These are phyloP conservation scores for Tetranychus piercei DNA, from an alignment of 2,888 invertebrate species.

Conservation along the genomic window DNA sequence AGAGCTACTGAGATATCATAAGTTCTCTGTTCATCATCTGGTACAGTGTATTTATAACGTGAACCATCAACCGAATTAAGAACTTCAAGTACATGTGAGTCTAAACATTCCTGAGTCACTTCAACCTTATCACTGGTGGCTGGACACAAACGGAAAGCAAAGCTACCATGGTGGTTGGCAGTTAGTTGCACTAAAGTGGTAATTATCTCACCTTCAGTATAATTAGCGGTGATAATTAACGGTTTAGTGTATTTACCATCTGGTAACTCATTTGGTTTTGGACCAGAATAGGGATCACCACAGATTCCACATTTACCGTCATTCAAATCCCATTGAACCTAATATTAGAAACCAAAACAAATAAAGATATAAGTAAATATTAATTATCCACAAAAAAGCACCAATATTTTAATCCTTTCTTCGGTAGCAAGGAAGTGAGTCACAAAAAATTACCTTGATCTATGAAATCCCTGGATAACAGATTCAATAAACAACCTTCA, in stretches of 20 bases:
- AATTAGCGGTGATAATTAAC: conserved; percentile 18
- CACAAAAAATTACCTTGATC: background rate
- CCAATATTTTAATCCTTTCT: background rate
- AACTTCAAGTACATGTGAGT: conserved; percentile 28
- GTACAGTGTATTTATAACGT: background rate
- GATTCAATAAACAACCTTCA: background rate
- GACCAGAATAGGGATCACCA: conserved; percentile 26
- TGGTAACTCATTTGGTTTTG: conserved; percentile 26
- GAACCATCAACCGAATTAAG: background rate
- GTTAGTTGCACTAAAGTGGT: conserved; percentile 25
- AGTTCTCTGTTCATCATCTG: background rate
- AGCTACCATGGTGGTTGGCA: conserved; percentile 27
- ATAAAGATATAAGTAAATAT: background rate
- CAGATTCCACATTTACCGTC: conserved; percentile 20
- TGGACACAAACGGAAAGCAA: conserved; percentile 28
- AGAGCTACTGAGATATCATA: conserved; percentile 22
- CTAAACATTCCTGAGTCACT: conserved; percentile 31
- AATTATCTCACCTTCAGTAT: conserved; percentile 23
- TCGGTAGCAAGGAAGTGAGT: background rate
- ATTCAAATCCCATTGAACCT: background rate
- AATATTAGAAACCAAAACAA: background rate
- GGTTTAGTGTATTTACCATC: conserved; percentile 13
- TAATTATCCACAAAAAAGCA: background rate
- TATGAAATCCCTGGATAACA: no score
- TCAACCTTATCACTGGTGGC: conserved; percentile 27